Percentiles rank a stretch among this genome's conserved stretches.
phyloP scores from a whole-genome alignment of 1,140 invertebrate species.

The Vollenhovia emeryi region DNA sequence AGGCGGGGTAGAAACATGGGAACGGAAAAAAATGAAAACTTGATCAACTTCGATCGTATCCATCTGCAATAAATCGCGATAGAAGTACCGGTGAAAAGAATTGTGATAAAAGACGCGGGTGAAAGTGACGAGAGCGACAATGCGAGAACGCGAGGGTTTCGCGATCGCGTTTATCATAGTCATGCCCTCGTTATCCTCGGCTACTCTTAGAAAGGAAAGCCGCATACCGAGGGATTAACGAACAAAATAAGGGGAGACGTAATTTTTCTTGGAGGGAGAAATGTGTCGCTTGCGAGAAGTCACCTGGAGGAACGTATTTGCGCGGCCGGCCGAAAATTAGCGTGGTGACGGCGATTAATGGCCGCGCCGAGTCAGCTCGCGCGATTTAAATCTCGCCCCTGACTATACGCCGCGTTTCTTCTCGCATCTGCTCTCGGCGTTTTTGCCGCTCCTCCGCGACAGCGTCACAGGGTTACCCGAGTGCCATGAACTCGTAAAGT shows the following conservation, averaged over 20 bases:
- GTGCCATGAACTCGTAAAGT: slow-evolving; percentile 65
- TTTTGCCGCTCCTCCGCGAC: slow-evolving; percentile 64
- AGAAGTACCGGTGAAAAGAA: background rate
- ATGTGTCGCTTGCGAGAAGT: slow-evolving; percentile 59
- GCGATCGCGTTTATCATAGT: slow-evolving; percentile 13
- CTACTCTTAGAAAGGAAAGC: slow-evolving; percentile 24
- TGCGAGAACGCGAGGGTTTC: background rate
- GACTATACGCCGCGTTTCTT: slow-evolving; percentile 63
- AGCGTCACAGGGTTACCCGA: slow-evolving; percentile 60
- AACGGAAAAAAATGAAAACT: background rate
- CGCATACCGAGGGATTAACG: background rate
- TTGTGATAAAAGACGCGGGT: background rate
- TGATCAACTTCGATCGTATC: background rate
- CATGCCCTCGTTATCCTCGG: slow-evolving; percentile 17
- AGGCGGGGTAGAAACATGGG: background rate
- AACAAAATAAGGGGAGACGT: background rate
- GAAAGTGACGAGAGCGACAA: background rate
- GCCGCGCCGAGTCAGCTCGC: slow-evolving; percentile 57
- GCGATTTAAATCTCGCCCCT: slow-evolving; percentile 73
- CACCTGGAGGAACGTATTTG: slow-evolving; percentile 49
- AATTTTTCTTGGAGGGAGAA: slow-evolving; percentile 51
- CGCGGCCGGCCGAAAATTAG: slow-evolving; percentile 68
- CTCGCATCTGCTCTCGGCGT: slow-evolving; percentile 64
- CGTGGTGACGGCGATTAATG: slow-evolving; percentile 72
- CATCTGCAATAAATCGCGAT: background rate